A percentile compares a stretch with the other conserved stretches of the same genome.
phyloP scores from a whole-genome alignment of 1,140 invertebrate genomes.

The Drosophila arawakana region DNA sequence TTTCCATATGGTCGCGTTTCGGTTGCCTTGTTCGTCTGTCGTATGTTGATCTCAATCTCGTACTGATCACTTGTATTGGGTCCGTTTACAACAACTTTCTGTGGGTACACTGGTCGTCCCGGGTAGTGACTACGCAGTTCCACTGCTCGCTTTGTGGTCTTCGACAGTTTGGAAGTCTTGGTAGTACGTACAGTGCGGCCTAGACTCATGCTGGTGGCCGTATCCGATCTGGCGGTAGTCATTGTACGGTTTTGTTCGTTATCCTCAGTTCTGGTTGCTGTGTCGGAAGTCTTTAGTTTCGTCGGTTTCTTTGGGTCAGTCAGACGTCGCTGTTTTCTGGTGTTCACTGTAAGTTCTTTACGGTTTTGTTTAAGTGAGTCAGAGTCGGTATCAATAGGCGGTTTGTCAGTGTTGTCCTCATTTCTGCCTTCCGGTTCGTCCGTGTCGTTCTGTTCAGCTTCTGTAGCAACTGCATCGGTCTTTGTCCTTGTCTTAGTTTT shows the following conservation, averaged over 20 bases:
- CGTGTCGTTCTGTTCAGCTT: conserved; percentile 2
- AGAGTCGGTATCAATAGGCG: background rate
- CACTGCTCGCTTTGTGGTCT: conserved; percentile 54
- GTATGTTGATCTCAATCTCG: conserved; percentile 83
- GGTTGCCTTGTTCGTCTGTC: conserved; percentile 79
- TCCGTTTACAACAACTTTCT: conserved; percentile 75
- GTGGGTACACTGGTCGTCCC: conserved; percentile 61
- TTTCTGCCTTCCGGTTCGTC: conserved; percentile 6
- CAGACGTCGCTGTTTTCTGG: background rate
- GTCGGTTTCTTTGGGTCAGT: background rate
- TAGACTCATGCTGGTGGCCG: conserved; percentile 3
- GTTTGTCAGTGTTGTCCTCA: conserved; percentile 2
- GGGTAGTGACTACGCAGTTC: conserved; percentile 71
- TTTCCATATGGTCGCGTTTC: conserved; percentile 29
- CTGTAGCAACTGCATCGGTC: background rate
- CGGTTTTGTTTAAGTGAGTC: background rate
- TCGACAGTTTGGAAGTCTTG: conserved; percentile 51
- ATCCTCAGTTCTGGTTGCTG: background rate
- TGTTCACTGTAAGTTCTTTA: background rate
- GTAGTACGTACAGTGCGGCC: conserved; percentile 40
- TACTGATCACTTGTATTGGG: conserved; percentile 73
- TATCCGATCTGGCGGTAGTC: background rate
- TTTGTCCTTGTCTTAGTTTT: conserved; percentile 11
- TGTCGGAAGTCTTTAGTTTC: background rate
- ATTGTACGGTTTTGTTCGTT: conserved; percentile 29